Evolutionary conservation across 2,113 vertebrate species (phyloP).

Genomic region (Jacana jacana): DNA sequence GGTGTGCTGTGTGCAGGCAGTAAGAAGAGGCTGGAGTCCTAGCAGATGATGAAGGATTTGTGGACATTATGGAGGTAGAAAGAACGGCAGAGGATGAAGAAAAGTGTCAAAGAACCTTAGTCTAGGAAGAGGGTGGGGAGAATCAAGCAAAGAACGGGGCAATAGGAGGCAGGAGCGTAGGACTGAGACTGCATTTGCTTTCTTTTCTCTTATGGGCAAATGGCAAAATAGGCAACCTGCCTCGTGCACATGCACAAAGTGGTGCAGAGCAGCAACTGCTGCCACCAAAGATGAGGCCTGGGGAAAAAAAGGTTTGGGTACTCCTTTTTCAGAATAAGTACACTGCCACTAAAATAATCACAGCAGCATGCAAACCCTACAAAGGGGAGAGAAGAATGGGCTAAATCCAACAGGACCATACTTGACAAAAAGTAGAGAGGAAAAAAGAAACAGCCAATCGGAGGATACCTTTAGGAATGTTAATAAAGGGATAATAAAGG

Average conservation of each 20-base stretch:
- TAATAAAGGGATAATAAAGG: not conserved
- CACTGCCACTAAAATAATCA: not conserved
- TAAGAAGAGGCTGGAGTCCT: not conserved
- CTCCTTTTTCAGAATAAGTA: not conserved
- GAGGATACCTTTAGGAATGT: rapidly evolving
- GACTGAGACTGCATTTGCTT: not conserved
- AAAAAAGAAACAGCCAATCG: not conserved
- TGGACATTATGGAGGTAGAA: not conserved
- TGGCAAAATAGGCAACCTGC: not conserved
- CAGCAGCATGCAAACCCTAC: not conserved
- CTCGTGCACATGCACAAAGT: not conserved
- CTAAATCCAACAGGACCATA: not conserved
- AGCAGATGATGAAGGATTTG: not conserved
- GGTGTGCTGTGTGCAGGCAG: not conserved
- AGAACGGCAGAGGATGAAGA: not conserved
- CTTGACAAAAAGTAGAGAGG: not conserved
- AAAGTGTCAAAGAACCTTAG: not conserved
- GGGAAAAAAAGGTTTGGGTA: not conserved
- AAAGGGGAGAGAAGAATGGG: not conserved
- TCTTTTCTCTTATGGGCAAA: not conserved
- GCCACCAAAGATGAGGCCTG: not conserved
- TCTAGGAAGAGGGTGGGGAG: not conserved
- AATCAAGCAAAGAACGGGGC: not conserved
- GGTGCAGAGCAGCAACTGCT: not conserved
- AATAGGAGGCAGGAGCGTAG: not conserved